phyloP scores from a whole-genome alignment of 1,140 invertebrate species.

The Tigriopus japonicus region DNA sequence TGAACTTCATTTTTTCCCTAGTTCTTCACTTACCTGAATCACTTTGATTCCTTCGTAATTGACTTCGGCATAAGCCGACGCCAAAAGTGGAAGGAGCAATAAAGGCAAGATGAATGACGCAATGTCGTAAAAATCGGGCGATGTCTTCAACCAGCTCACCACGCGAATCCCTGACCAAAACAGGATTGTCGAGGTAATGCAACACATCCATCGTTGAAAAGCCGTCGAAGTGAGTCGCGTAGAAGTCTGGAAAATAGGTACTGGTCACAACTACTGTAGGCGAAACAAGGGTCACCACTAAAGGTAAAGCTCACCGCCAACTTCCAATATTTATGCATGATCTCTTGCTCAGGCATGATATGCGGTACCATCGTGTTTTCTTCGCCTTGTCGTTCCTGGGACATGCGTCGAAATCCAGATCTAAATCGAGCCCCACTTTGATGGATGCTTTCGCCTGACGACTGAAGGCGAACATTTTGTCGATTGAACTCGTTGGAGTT shows the following conservation, averaged over 20 bases:
- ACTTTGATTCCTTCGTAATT: slow-evolving; percentile 13
- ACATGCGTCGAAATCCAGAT: not conserved
- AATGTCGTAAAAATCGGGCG: slow-evolving; percentile 1
- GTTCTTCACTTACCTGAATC: slow-evolving; percentile 5
- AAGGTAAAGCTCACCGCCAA: not conserved
- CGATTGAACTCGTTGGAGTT: no score
- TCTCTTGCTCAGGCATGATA: not conserved
- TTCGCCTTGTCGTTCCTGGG: not conserved
- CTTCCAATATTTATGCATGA: slow-evolving; percentile 11
- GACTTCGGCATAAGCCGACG: slow-evolving; percentile 12
- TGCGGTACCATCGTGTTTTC: not conserved
- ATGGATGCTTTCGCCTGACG: no score
- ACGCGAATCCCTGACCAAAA: slow-evolving; percentile 10
- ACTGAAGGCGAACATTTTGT: no score
- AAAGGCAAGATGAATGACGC: slow-evolving; percentile 5
- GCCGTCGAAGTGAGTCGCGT: not conserved
- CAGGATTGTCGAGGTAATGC: not conserved
- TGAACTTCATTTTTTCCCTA: not conserved
- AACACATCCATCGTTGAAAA: slow-evolving; percentile 8
- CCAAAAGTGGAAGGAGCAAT: slow-evolving; percentile 4
- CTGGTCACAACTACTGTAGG: no score
- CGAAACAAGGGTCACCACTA: no score
- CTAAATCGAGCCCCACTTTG: not conserved
- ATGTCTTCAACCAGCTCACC: slow-evolving; percentile 10
- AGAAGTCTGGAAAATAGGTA: not conserved